phyloP scores from a whole-genome alignment of 2,888 invertebrate genomes.

The Drosophila multiciliata region DNA sequence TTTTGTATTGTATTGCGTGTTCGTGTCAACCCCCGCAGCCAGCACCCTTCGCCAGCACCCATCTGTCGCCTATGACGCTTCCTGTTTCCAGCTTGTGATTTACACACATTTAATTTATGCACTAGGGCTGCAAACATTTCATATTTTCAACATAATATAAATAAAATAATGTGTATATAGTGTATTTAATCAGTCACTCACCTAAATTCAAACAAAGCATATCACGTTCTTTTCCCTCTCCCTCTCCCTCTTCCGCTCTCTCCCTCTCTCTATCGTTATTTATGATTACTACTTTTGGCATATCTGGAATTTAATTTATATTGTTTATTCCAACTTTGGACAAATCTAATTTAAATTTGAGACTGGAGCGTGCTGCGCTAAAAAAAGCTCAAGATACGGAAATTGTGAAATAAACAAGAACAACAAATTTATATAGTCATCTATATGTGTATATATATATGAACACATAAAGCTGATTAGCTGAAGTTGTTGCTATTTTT shows the following conservation, averaged over 20 bases:
- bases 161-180: background rate
- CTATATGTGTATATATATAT: slow-evolving; percentile 3
- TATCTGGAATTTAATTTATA: slow-evolving; percentile 9
- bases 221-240: background rate
- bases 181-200: slow-evolving; percentile 36
- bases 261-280: background rate
- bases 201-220: slow-evolving; percentile 29
- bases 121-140: slow-evolving; percentile 29
- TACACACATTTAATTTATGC: slow-evolving; percentile 31
- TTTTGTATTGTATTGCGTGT: slow-evolving; percentile 55
- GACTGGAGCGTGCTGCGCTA: slow-evolving; percentile 38
- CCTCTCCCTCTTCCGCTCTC: background rate
- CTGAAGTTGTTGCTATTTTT: slow-evolving; percentile 22
- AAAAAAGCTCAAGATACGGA: slow-evolving; percentile 38
- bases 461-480: slow-evolving; percentile 69
- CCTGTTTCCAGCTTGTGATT: slow-evolving; percentile 28
- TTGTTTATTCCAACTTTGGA: slow-evolving; percentile 48
- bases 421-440: slow-evolving; percentile 45
- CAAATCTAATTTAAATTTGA: slow-evolving; percentile 63
- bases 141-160: slow-evolving; percentile 16
- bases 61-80: slow-evolving; percentile 23
- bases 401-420: slow-evolving; percentile 37
- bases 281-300: slow-evolving; percentile 21
- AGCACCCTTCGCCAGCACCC: background rate
- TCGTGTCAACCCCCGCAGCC: background rate